Evolutionary conservation across 2,797 vertebrate species (phyloP).

Genomic region (Diceros bicornis): DNA sequence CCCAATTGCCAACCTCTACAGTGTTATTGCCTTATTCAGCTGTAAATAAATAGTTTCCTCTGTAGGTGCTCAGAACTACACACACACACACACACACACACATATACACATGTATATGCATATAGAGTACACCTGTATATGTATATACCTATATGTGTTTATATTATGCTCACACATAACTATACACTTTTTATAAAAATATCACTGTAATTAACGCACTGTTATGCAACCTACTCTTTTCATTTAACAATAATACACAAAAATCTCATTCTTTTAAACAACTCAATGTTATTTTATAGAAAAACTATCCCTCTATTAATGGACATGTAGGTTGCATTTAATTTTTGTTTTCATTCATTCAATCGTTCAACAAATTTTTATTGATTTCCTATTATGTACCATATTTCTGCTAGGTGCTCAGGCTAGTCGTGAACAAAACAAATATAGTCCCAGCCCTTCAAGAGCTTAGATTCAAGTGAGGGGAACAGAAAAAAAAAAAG

Average conservation of each 20-base stretch:
- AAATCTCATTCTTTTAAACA: constrained; percentile 50
- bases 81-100: not conserved
- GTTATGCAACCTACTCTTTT: not conserved
- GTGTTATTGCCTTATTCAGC: not conserved
- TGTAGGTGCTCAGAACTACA: not conserved
- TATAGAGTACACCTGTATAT: not conserved
- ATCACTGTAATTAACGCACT: not conserved
- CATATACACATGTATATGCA: not conserved
- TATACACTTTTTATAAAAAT: not conserved
- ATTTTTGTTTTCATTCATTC: not conserved
- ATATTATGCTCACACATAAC: not conserved
- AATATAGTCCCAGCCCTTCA: not conserved
- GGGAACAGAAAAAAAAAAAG: not conserved
- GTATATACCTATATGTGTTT: not conserved
- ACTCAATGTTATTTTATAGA: not conserved
- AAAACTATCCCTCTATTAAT: not conserved
- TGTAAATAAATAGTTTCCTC: not conserved
- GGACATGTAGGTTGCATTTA: not conserved
- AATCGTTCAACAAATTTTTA: not conserved
- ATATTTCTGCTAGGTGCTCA: not conserved
- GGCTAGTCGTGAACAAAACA: not conserved
- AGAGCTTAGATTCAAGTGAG: not conserved
- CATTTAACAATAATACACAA: not conserved
- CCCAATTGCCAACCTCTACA: not conserved
- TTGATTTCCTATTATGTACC: not conserved